Base-by-base conservation (phyloP, 2,797 vertebrate genomes). In the Rhadinocentrus ornatus region DNA sequence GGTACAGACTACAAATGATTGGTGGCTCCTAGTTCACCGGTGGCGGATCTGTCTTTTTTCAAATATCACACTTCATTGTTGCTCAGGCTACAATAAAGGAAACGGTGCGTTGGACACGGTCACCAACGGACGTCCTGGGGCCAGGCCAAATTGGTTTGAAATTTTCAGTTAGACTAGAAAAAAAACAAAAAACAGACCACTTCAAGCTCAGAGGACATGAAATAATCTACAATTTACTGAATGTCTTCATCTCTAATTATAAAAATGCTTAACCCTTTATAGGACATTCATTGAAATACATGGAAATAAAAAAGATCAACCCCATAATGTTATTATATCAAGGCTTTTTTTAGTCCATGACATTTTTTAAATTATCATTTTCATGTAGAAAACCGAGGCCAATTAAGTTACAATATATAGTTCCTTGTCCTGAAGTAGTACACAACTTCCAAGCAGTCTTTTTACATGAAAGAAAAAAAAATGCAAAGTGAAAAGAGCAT, bases 51-150 rank as follows among this genome's bases (percentile, higher is more conserved):
- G 74, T 74, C 68, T 87, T 88, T 83, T 92, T 92, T 90, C 85
- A 91, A 93, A 93, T 81, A 75, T 75, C 83, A 84, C 86, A 86
- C 85, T 86, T 86, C 88, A 78, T 89, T 88, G 88, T 92, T 89
- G 86, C 91, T 87, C 26, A 10, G 56, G 56, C 26, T 89, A 85
- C 86, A 85, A 83, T 78, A 83, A 71, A 82, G 84, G 81, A 84
- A 86, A 77, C 70, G 32, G 84, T 77, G 85, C 69, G 84, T 87
- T 71, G 73, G 70, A 52, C 66, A 44, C 63, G 67, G 55, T 66
- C 44, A n/a, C 69, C 34, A 16, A 24, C 67, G 68, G 78, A 66
- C 24, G 24, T 6, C 3, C 4, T 0, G 73, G 27, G 6, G 22
- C 22, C 37, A 35, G 55, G 50, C 18, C 9, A 4, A 15, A 59